Evolutionary conservation across 2,888 invertebrate species (phyloP).

Genomic region (Sarcophaga subvicina): DNA sequence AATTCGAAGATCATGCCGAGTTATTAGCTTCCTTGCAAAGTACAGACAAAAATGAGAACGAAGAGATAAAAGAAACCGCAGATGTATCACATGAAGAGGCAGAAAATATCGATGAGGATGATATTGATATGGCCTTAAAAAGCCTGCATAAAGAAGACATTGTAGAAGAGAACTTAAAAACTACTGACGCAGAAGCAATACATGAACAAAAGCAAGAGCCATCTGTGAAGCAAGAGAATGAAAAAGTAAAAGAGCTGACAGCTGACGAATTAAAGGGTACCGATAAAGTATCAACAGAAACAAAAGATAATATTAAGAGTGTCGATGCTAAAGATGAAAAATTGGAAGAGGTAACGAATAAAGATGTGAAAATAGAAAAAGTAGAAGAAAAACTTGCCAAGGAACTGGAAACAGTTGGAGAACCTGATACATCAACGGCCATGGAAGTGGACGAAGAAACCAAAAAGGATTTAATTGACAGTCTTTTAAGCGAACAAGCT

Average conservation of each 20-base stretch:
- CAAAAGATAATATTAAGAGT: neutral
- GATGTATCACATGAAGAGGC: constrained; percentile 27
- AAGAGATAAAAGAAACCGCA: constrained; percentile 24
- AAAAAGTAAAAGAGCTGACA: constrained; percentile 9
- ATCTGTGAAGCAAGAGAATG: constrained; percentile 19
- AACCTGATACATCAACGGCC: constrained; percentile 41
- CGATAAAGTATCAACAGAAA: neutral
- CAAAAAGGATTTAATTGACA: constrained; percentile 63
- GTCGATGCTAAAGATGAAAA: constrained; percentile 6
- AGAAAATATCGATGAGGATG: constrained; percentile 72
- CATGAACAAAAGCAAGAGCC: neutral
- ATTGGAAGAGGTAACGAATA: neutral
- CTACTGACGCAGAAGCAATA: constrained; percentile 13
- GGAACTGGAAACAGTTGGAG: constrained; percentile 26
- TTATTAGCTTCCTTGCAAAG: constrained; percentile 77
- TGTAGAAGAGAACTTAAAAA: constrained; percentile 28
- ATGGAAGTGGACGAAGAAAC: constrained; percentile 50
- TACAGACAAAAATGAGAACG: constrained; percentile 72
- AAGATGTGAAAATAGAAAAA: neutral
- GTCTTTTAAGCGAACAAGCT: constrained; percentile 52
- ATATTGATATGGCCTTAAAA: constrained; percentile 76
- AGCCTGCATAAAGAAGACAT: constrained; percentile 74
- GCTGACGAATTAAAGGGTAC: neutral
- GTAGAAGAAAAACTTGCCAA: constrained; percentile 29
- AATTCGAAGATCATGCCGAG: constrained; percentile 34